Percentiles rank a stretch among this genome's conserved stretches.
Evolutionary conservation across 2,888 invertebrate species (phyloP).

Genomic region (Pristionchus fissidentatus): DNA sequence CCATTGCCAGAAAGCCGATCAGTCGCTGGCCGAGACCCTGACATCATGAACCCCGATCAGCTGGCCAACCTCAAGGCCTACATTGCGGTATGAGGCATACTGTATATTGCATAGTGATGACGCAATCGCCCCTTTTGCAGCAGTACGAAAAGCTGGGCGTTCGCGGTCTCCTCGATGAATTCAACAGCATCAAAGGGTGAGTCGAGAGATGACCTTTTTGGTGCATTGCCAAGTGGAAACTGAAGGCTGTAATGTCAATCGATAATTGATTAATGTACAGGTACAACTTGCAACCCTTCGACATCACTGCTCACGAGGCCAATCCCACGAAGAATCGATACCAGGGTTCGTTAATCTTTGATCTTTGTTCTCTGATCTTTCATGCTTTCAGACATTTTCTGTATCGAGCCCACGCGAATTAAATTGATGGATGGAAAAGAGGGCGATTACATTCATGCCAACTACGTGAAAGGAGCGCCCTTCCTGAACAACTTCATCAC

Average conservation of each 20-base stretch:
- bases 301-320: background rate
- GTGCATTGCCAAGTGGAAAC: too few species aligned
- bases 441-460: conserved; percentile 3
- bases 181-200: background rate
- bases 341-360: background rate
- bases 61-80: background rate
- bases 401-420: conserved; percentile 3
- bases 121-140: background rate
- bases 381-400: conserved; percentile 1
- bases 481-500: conserved; percentile 21
- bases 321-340: conserved; percentile 32
- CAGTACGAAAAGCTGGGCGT: background rate
- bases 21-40: background rate
- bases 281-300: conserved; percentile 9
- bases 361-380: conserved; percentile 8
- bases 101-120: background rate
- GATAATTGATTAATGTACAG: background rate
- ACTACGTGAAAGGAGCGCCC: background rate
- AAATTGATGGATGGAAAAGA: conserved; percentile 10
- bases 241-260: too few species aligned
- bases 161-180: background rate
- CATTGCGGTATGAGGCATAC: background rate
- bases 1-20: background rate
- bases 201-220: too few species aligned
- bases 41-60: background rate